Percentiles rank a stretch among this genome's conserved stretches.
These are phyloP conservation scores for Luidia sarsii DNA, from an alignment of 53 echinoderm and acorn worm genomes.

Conservation along the genomic window DNA sequence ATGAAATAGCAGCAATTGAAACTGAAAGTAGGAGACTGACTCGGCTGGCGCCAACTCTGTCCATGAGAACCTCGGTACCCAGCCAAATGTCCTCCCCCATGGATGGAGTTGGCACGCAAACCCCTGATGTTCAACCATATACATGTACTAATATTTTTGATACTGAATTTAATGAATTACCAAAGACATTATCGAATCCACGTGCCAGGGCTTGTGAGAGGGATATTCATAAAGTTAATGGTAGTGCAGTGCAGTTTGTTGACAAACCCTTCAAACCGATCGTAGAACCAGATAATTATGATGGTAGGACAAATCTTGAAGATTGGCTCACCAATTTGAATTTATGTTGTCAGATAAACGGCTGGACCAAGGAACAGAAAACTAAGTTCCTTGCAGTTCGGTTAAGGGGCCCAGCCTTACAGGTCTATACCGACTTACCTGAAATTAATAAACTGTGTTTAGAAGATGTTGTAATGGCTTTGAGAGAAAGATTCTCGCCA, in stretches of 20 bases:
- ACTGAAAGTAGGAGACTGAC: conserved; percentile 1
- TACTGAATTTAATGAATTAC: neutral
- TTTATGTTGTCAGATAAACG: conserved; percentile 10
- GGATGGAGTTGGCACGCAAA: no score
- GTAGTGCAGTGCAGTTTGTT: neutral
- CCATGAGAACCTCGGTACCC: conserved; percentile 1
- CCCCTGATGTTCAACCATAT: neutral
- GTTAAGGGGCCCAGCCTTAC: conserved; percentile 20
- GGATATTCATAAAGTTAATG: no score
- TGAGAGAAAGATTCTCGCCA: conserved; percentile 5
- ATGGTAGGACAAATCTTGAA: conserved; percentile 1
- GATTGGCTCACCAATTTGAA: conserved; percentile 11
- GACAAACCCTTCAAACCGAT: neutral
- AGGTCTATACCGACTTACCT: conserved; percentile 14
- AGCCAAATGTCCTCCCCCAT: conserved; percentile 29
- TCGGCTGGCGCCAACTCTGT: neutral
- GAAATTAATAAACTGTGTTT: neutral
- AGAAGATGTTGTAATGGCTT: conserved; percentile 4
- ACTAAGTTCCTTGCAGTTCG: conserved; percentile 19
- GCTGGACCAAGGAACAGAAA: conserved; percentile 3
- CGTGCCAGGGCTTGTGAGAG: no score
- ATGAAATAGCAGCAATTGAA: neutral
- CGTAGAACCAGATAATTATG: conserved; percentile 12
- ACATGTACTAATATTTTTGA: neutral
- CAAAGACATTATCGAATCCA: no score